Evolutionary conservation across 2,797 vertebrate species (phyloP), one percentile per base, ranked within the genome.

Genomic region (Ptychadena robeensis): DNA sequence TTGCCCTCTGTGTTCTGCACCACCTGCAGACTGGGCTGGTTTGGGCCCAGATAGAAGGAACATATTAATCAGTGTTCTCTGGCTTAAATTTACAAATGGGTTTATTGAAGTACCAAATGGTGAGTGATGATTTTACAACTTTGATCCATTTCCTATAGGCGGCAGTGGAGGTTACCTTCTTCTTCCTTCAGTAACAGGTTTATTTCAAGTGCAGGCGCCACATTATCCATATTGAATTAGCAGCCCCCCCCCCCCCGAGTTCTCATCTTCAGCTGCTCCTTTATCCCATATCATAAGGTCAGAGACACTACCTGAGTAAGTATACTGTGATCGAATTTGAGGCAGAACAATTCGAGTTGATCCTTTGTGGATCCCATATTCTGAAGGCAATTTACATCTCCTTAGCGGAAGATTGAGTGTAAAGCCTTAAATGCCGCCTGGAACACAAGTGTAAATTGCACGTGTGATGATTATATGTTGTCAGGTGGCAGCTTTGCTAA

Each of bases 341-440:
- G 48, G 15, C 35, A 37, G 2, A n/a, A 3, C 37, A 73, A 73
- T 73, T 64, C n/a, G 1, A 75, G 27, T 30, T 57, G 71, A 68
- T 74, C 34, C 63, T 37, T 15, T 2, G 4, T 38, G 34, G 38
- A 67, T 66, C 22, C 34, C 4, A 57, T 31, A 82, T 63, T 57
- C 32, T 18, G 25, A 10, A 25, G 22, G 10, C 61, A 73, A 82
- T 76, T 40, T 44, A 14, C 64, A 32, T 63, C 38, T 38, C 8
- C n/a, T n/a, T 10, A 10, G 27, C 9, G 1, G 35, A 34, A 35
- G 61, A 73, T 40, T 37, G 27, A 69, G 30, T n/a, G 9, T 30
- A 53, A 77, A 48, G 32, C 59, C 14, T 53, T 18, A 53, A 64
- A 83, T 57, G 14, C 64, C 38, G 65, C 7, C n/a, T 67, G 18